Percentiles rank a stretch among this genome's conserved stretches.
phyloP scores from a whole-genome alignment of 2,113 vertebrate species.

The Quiscalus mexicanus region DNA sequence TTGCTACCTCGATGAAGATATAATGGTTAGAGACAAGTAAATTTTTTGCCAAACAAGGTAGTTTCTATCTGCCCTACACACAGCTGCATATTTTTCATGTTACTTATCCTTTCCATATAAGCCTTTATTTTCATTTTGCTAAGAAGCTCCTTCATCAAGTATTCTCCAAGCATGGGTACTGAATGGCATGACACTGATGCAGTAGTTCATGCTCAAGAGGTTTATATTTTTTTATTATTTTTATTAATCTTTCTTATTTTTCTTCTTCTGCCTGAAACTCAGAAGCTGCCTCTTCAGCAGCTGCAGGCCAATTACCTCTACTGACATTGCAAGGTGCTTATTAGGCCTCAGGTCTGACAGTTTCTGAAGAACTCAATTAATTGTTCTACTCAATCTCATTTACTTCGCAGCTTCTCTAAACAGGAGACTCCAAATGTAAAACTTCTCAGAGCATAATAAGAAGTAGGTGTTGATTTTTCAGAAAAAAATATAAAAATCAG shows the following conservation, averaged over 20 bases:
- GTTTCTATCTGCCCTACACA: not conserved
- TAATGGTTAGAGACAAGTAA: not conserved
- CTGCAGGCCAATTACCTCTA: not conserved
- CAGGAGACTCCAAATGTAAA: not conserved
- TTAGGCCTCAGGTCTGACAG: not conserved
- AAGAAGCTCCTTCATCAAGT: not conserved
- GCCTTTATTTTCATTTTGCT: not conserved
- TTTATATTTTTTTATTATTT: not conserved
- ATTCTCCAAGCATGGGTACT: not conserved
- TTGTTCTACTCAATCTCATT: constrained; percentile 12
- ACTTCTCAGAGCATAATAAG: not conserved
- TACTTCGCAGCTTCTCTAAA: constrained; percentile 27
- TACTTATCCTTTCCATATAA: not conserved
- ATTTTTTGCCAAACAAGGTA: not conserved
- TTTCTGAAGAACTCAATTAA: constrained; percentile 12
- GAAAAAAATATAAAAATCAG: not conserved
- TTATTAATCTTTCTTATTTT: fast-evolving
- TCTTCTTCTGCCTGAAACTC: not conserved
- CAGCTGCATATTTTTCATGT: not conserved
- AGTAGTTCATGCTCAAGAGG: not conserved
- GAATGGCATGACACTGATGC: not conserved
- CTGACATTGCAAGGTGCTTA: not conserved
- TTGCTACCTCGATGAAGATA: not conserved
- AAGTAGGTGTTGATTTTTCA: not conserved
- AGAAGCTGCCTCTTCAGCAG: not conserved